A percentile compares a stretch with the other conserved stretches of the same genome.
Conservation (phyloP, 2,113 vertebrate genomes). For the Hucho hucho region DNA sequence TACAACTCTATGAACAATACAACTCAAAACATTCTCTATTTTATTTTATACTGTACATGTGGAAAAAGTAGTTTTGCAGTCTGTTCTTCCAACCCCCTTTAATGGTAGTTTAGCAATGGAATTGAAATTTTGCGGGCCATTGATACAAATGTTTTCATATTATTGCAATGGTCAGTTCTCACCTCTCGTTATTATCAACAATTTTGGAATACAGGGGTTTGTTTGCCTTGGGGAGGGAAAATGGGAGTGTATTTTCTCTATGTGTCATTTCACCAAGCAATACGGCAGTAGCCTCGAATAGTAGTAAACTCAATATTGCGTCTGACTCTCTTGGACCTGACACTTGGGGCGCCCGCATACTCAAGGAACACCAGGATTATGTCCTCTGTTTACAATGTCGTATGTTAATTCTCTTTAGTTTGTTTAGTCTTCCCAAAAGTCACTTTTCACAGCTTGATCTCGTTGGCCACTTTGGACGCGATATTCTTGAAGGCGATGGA, state of each 20-base stretch:
- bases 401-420: background rate
- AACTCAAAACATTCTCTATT: slow-evolving; percentile 81
- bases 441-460: slow-evolving; percentile 90
- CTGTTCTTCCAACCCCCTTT: slow-evolving; percentile 58
- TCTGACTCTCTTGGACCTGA: slow-evolving; percentile 49
- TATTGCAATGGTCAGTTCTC: slow-evolving; percentile 81
- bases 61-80: slow-evolving; percentile 59
- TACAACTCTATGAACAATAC: slow-evolving; percentile 79
- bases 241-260: slow-evolving; percentile 15
- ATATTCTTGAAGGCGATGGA: slow-evolving; percentile 98
- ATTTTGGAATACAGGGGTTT: slow-evolving; percentile 4
- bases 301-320: slow-evolving; percentile 76
- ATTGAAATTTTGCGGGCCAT: slow-evolving; percentile 78
- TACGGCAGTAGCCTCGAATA: slow-evolving; percentile 64
- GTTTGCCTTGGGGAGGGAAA: slow-evolving; percentile 1
- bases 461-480: slow-evolving; percentile 96
- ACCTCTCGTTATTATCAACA: slow-evolving; percentile 25
- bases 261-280: slow-evolving; percentile 25
- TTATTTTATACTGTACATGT: slow-evolving; percentile 85
- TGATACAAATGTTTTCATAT: slow-evolving; percentile 77
- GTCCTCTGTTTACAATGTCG: slow-evolving; percentile 45
- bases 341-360: slow-evolving; percentile 68
- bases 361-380: slow-evolving; percentile 5
- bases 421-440: background rate
- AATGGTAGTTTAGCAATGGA: slow-evolving; percentile 38